These are phyloP conservation scores for Illadopsis cleaveri DNA, from an alignment of 2,113 vertebrate genomes.

Conservation along the genomic window DNA sequence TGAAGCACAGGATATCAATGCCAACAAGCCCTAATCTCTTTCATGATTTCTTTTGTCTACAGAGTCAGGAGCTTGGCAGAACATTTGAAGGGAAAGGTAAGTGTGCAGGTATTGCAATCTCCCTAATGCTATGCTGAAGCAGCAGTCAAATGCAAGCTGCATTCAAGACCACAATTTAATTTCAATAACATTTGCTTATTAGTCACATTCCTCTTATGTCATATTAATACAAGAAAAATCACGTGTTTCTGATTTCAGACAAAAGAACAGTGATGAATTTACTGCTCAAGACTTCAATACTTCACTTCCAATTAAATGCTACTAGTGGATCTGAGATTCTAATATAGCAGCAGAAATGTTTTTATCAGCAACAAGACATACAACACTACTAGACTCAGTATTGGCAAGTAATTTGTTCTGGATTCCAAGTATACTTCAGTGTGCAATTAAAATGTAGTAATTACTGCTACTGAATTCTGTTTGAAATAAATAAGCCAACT, in stretches of 20 bases:
- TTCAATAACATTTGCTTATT: background rate
- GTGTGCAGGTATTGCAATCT: background rate
- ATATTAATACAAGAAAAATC: background rate
- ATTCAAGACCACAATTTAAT: background rate
- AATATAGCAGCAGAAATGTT: background rate
- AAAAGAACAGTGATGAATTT: background rate
- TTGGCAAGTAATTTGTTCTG: background rate
- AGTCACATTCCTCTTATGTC: background rate
- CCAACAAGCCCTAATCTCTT: background rate
- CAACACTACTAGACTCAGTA: background rate
- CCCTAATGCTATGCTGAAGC: background rate
- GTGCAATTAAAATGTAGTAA: background rate
- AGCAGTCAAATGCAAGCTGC: background rate
- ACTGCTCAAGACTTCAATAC: background rate
- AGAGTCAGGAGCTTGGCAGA: background rate
- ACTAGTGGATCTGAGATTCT: background rate
- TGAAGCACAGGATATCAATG: background rate
- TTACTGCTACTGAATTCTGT: background rate
- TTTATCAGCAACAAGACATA: background rate
- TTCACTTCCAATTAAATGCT: background rate
- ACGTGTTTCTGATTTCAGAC: background rate
- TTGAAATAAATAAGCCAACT: background rate
- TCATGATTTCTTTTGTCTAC: background rate
- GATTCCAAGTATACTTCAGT: background rate
- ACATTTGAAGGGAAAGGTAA: background rate